Evolutionary conservation across 2,888 invertebrate species (phyloP), one percentile per base, ranked within the genome.

Genomic region (Philereme vetulata): DNA sequence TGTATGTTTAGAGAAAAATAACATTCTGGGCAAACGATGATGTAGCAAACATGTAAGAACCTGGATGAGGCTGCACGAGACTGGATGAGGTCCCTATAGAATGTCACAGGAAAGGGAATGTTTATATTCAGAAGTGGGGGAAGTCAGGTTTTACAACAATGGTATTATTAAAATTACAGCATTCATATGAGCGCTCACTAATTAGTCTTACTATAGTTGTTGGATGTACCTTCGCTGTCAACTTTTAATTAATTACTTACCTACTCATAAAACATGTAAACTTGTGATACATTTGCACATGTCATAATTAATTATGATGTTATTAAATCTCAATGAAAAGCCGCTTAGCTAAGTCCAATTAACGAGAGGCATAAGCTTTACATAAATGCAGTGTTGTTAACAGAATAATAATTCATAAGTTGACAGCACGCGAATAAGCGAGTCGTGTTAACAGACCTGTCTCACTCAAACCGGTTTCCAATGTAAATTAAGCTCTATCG

Each of bases 341-440:
- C 67, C 62, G 54, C 63, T 67, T 67, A 71, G 65, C 69, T 67
- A 70, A 74, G 67, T 77, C 69, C 78, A 78, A 81, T 81, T 80
- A 77, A 72, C 77, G 75, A 51, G 52, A 66, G 63, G 65, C 74
- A 74, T 77, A 78, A 73, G 79, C 83, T 82, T 74, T 77, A 78
- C 78, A 77, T 75, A 77, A 83, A 78, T 74, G 78, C 72, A 70
- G 68, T 76, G 78, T 75, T 81, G 84, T 83, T 84, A 84, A 82
- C 81, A 81, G 80, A 80, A 84, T 84, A 84, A 85, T 84, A 85
- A 86, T 86, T 86, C 85, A 86, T 84, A 86, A 85, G 85, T 86
- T 88, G 88, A 86, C 88, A 88, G 85, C 86, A 84, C 80, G 87
- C 85, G 85, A 88, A 21, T 21, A 21, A 88, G 86, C 84, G 80